A percentile compares a stretch with the other conserved stretches of the same genome.
Conservation (phyloP, 2,797 vertebrate species). For the Anguilla pacifica region DNA sequence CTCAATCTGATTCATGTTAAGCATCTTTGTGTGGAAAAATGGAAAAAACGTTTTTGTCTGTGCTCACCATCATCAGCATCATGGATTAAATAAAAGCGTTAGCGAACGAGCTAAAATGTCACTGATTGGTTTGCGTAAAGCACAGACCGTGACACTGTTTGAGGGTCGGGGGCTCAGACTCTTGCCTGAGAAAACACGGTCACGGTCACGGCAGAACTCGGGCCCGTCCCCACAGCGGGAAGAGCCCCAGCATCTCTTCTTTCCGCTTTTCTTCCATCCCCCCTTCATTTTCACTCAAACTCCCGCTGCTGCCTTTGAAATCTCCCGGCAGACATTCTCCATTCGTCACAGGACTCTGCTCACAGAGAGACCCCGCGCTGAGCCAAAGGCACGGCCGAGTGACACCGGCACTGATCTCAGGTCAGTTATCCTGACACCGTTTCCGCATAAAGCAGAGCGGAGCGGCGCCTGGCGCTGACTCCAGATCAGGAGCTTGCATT, state of each 20-base stretch:
- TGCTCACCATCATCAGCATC: neutral
- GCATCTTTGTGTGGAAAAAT: neutral
- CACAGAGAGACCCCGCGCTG: neutral
- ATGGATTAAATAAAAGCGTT: neutral
- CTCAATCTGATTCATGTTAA: neutral
- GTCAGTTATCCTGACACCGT: neutral
- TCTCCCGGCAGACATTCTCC: neutral
- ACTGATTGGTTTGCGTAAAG: neutral
- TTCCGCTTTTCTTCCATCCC: neutral
- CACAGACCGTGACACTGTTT: neutral
- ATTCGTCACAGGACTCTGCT: slow-evolving; percentile 6
- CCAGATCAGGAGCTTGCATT: neutral
- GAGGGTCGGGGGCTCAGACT: neutral
- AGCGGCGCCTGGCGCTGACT: neutral
- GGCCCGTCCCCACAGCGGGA: neutral
- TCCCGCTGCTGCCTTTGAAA: slow-evolving; percentile 17
- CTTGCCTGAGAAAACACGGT: neutral
- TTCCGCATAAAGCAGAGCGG: neutral
- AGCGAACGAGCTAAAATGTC: neutral
- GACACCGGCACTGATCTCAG: neutral
- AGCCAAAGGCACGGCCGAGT: neutral
- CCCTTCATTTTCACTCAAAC: neutral
- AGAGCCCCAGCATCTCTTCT: neutral
- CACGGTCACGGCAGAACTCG: neutral
- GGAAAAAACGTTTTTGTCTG: neutral